A percentile compares a stretch with the other conserved stretches of the same genome.
Evolutionary conservation across 2,113 vertebrate genomes (phyloP).

Genomic region (Archilochus colubris): DNA sequence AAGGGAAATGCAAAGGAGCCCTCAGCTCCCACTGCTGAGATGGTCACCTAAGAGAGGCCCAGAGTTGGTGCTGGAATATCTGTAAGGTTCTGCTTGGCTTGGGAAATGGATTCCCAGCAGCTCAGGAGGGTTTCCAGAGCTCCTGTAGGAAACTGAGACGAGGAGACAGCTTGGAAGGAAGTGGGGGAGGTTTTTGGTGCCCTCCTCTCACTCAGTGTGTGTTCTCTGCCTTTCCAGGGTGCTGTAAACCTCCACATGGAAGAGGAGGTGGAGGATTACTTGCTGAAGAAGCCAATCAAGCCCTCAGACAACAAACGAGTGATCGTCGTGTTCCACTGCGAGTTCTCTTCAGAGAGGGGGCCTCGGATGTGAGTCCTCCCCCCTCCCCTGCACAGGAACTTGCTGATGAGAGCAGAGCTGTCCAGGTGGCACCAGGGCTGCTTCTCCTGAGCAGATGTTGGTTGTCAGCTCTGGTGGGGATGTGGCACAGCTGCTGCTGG

Average conservation of each 20-base stretch:
- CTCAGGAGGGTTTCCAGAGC: not conserved
- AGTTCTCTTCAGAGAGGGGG: constrained; percentile 95
- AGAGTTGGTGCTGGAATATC: accelerated
- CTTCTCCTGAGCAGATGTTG: accelerated
- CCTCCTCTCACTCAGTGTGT: accelerated
- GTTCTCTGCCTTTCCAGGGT: constrained; percentile 73
- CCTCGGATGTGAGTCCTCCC: constrained; percentile 86
- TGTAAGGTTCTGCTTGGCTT: not conserved
- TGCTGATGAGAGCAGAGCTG: accelerated
- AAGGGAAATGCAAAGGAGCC: not conserved
- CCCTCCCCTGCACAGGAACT: accelerated
- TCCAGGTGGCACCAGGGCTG: accelerated
- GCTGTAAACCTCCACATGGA: constrained; percentile 94
- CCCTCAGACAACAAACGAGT: constrained; percentile 82
- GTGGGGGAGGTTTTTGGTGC: accelerated
- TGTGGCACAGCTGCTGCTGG: accelerated
- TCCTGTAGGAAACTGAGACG: not conserved
- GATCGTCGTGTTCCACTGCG: constrained; percentile 95
- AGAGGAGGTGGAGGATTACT: constrained; percentile 84
- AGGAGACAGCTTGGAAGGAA: accelerated
- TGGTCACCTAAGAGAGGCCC: too few species aligned
- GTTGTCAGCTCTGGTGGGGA: not conserved
- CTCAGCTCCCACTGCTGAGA: not conserved
- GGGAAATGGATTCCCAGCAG: accelerated
- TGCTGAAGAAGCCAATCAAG: constrained; percentile 83